Conservation (phyloP, 1,140 invertebrate genomes). For the Scaptodrosophila lebanonensis region DNA sequence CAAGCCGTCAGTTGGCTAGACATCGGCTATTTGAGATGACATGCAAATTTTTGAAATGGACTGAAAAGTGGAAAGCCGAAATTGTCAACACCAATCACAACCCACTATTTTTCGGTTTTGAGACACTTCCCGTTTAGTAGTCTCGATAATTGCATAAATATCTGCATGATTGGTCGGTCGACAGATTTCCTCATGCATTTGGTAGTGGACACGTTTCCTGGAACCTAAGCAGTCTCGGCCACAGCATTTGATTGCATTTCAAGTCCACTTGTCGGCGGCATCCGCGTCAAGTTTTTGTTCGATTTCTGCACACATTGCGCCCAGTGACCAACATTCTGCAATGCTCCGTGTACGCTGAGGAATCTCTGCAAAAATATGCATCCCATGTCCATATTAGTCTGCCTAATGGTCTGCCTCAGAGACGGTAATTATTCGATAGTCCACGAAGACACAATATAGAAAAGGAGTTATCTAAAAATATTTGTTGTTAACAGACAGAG, state of each 20-base stretch:
- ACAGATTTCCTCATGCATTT: slow-evolving; percentile 40
- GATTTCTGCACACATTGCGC: slow-evolving; percentile 26
- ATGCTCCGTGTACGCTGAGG: no score
- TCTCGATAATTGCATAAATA: slow-evolving; percentile 26
- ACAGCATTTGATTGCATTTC: no score
- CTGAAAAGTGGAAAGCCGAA: no score
- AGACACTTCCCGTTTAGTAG: slow-evolving; percentile 49
- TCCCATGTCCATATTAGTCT: slow-evolving; percentile 23
- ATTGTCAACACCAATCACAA: slow-evolving; percentile 19
- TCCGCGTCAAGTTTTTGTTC: slow-evolving; percentile 39
- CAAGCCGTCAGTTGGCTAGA: no score
- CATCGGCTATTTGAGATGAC: no score
- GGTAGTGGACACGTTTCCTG: background rate
- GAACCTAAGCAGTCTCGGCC: no score
- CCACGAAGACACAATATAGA: no score
- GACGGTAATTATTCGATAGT: no score
- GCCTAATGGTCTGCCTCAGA: no score
- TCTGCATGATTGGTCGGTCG: slow-evolving; percentile 29
- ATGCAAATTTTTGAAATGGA: no score
- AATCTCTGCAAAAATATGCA: slow-evolving; percentile 3
- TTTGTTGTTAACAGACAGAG: no score
- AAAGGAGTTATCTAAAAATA: no score
- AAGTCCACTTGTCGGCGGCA: slow-evolving; percentile 5
- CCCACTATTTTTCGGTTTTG: slow-evolving; percentile 30
- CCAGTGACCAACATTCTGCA: slow-evolving; percentile 9